Evolutionary conservation across 2,113 vertebrate genomes (phyloP).

Genomic region (Scolopax mira): DNA sequence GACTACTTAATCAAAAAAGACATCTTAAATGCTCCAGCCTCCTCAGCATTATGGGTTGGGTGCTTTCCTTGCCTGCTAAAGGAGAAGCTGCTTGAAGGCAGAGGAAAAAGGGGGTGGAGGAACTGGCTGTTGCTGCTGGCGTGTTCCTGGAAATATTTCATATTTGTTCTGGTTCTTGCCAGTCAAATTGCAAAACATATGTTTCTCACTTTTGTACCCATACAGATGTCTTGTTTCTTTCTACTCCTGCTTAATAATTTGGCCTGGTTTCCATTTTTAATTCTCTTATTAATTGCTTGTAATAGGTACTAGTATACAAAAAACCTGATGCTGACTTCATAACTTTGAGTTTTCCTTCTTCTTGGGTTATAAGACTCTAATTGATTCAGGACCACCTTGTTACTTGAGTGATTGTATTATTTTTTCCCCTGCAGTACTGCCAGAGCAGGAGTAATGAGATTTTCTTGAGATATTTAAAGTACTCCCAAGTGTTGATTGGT

Average conservation of each 20-base stretch:
- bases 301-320: not conserved
- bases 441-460: not conserved
- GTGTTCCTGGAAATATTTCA: not conserved
- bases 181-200: fast-evolving
- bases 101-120: not conserved
- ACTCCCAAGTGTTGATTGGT: not conserved
- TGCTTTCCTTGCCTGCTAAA: not conserved
- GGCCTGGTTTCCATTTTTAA: not conserved
- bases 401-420: not conserved
- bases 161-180: not conserved
- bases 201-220: not conserved
- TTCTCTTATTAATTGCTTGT: not conserved
- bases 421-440: not conserved
- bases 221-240: not conserved
- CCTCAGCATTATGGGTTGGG: not conserved
- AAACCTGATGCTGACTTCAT: not conserved
- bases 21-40: not conserved
- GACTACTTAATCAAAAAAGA: not conserved
- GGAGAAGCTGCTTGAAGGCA: not conserved
- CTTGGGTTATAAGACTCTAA: not conserved
- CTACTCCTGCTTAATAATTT: not conserved
- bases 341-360: not conserved
- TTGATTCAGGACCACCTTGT: not conserved
- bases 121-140: not conserved
- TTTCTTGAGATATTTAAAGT: not conserved